A percentile compares a stretch with the other conserved stretches of the same genome.
Evolutionary conservation across 2,113 vertebrate genomes (phyloP).

Genomic region (Odobenus rosmarus): DNA sequence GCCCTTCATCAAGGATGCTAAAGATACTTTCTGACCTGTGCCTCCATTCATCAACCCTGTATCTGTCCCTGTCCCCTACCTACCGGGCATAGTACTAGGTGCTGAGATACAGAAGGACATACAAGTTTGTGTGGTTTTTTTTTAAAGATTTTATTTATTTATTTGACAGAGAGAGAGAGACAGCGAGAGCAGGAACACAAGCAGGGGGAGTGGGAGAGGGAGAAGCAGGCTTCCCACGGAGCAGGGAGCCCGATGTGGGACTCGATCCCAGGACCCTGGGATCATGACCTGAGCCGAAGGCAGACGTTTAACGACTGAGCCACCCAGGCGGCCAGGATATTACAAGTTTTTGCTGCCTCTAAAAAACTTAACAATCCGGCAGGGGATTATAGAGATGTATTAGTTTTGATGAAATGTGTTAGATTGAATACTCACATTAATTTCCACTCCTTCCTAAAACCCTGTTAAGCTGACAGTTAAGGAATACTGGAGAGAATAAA

Average conservation of each 20-base stretch:
- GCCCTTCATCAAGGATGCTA: rapidly evolving
- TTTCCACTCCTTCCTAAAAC: neutral
- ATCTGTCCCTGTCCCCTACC: neutral
- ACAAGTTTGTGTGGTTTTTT: neutral
- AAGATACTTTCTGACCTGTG: neutral
- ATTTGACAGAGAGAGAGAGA: too few relatives aligned
- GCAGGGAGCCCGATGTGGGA: too few relatives aligned
- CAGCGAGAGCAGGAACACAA: too few relatives aligned
- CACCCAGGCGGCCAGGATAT: too few relatives aligned
- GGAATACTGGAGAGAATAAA: neutral
- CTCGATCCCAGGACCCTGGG: too few relatives aligned
- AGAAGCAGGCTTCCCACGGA: too few relatives aligned
- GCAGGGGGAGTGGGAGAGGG: too few relatives aligned
- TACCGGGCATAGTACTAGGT: neutral
- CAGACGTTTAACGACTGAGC: too few relatives aligned
- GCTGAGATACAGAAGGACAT: neutral
- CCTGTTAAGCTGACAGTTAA: neutral
- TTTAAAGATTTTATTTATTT: too few relatives aligned
- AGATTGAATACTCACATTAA: neutral
- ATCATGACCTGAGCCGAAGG: too few relatives aligned
- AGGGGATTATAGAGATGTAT: neutral
- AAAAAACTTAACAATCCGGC: neutral
- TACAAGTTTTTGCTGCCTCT: neutral
- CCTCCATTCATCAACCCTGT: neutral
- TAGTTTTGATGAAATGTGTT: neutral